Percentiles rank a stretch among this genome's conserved stretches.
These are phyloP conservation scores for Microplitis mediator DNA, from an alignment of 1,140 invertebrate species.

Conservation along the genomic window DNA sequence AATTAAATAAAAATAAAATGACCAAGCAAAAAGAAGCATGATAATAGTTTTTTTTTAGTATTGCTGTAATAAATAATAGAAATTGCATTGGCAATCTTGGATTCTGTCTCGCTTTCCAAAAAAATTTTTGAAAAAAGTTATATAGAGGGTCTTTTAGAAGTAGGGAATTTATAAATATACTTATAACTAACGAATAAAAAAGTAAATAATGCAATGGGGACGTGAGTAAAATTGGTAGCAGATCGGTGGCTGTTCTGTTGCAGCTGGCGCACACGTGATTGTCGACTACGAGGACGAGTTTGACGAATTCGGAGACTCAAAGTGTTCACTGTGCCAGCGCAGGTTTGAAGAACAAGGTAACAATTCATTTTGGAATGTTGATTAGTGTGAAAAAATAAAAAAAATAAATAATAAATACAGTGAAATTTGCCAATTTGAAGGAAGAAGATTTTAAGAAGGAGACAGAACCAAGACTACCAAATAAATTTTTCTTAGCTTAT, in stretches of 20 bases:
- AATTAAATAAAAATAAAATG: no score
- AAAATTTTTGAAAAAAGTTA: conserved; percentile 10
- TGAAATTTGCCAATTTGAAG: neutral
- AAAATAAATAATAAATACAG: conserved; percentile 9
- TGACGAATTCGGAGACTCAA: conserved; percentile 64
- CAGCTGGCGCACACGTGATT: conserved; percentile 70
- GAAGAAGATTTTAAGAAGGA: conserved; percentile 33
- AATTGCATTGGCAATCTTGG: conserved; percentile 57
- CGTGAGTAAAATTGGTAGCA: conserved; percentile 42
- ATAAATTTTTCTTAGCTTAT: neutral
- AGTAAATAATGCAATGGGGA: conserved; percentile 21
- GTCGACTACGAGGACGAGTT: conserved; percentile 67
- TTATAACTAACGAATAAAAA: conserved; percentile 26
- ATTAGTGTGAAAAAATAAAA: conserved; percentile 6
- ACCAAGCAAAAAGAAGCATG: neutral
- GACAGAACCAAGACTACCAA: conserved; percentile 61
- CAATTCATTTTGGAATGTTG: conserved; percentile 25
- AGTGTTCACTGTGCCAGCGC: conserved; percentile 75
- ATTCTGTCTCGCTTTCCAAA: conserved; percentile 57
- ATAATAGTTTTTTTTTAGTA: neutral
- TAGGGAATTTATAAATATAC: neutral
- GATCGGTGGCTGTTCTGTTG: conserved; percentile 64
- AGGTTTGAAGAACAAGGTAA: conserved; percentile 78
- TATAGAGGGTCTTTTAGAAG: neutral
- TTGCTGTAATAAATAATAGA: conserved; percentile 31